phyloP scores from a whole-genome alignment of 2,888 invertebrate genomes.

The Drosophila nigricruria region DNA sequence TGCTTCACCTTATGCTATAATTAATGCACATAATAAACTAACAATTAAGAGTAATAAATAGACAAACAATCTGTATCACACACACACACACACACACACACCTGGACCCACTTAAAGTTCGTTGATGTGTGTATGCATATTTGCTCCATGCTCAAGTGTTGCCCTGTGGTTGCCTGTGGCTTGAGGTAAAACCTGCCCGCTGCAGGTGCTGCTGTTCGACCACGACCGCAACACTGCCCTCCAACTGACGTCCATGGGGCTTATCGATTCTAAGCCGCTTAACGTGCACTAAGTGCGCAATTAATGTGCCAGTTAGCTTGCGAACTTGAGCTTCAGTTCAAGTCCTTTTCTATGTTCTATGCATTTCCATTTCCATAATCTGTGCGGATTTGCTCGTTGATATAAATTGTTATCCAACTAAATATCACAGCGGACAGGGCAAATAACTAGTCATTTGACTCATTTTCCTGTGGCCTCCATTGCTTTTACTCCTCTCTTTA shows the following conservation, averaged over 20 bases:
- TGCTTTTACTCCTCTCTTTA: too few species aligned
- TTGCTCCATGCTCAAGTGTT: conserved; percentile 49
- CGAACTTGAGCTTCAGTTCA: conserved; percentile 35
- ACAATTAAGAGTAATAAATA: conserved; percentile 45
- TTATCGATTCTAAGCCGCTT: conserved; percentile 71
- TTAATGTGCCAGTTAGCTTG: conserved; percentile 59
- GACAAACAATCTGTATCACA: conserved; percentile 42
- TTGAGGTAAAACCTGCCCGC: conserved; percentile 6
- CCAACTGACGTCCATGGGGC: conserved; percentile 51
- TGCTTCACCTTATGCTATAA: conserved; percentile 21
- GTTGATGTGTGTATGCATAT: conserved; percentile 1
- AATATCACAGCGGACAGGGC: too few species aligned
- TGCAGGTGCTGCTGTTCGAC: conserved; percentile 53
- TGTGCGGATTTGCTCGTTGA: background rate
- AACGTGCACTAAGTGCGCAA: conserved; percentile 61
- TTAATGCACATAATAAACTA: conserved; percentile 65
- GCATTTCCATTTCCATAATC: background rate
- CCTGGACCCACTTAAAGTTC: conserved; percentile 6
- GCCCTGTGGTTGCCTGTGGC: conserved; percentile 41
- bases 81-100: conserved; percentile 18
- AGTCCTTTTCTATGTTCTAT: background rate
- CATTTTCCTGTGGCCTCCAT: background rate
- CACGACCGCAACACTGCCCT: conserved; percentile 22
- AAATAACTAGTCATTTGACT: too few species aligned
- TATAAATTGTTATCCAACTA: background rate